Percentiles rank a stretch among this genome's conserved stretches.
These are phyloP conservation scores for Picus viridis DNA, from an alignment of 2,797 vertebrate species.

Conservation along the genomic window DNA sequence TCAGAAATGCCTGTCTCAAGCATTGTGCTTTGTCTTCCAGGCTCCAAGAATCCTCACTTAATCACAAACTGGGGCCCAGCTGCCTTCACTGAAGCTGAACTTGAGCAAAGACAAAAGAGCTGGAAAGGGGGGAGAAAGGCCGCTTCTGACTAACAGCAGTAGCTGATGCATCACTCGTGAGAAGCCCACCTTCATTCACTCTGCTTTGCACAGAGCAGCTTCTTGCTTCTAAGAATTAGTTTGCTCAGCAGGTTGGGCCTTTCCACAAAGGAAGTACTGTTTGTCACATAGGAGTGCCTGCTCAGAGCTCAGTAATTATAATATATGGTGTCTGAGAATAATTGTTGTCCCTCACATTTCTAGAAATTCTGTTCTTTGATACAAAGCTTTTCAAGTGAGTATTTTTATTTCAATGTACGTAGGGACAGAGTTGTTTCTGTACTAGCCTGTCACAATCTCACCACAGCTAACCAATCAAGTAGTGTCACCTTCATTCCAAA, in stretches of 20 bases:
- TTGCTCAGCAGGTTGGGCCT: constrained; percentile 8
- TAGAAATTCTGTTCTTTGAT: not conserved
- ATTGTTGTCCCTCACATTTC: not conserved
- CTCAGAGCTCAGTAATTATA: not conserved
- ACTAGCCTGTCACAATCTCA: not conserved
- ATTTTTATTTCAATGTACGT: not conserved
- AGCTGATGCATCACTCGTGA: rapidly evolving
- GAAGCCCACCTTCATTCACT: not conserved
- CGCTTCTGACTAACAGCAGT: constrained; percentile 60
- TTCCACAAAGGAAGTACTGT: not conserved
- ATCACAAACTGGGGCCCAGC: constrained; percentile 97
- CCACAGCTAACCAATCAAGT: not conserved
- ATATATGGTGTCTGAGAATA: not conserved
- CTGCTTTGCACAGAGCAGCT: constrained; percentile 51
- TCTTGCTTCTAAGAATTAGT: not conserved
- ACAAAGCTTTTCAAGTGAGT: not conserved
- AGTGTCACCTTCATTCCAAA: not conserved
- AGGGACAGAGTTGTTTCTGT: not conserved
- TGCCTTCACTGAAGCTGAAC: constrained; percentile 90
- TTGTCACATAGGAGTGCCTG: not conserved
- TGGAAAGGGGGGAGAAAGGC: constrained; percentile 91
- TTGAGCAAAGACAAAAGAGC: constrained; percentile 87
- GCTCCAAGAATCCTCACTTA: constrained; percentile 86
- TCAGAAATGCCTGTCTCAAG: not conserved
- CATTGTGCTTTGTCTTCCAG: constrained; percentile 73